Evolutionary conservation across 2,888 invertebrate genomes (phyloP).

Genomic region (Ephialtes manifestator): DNA sequence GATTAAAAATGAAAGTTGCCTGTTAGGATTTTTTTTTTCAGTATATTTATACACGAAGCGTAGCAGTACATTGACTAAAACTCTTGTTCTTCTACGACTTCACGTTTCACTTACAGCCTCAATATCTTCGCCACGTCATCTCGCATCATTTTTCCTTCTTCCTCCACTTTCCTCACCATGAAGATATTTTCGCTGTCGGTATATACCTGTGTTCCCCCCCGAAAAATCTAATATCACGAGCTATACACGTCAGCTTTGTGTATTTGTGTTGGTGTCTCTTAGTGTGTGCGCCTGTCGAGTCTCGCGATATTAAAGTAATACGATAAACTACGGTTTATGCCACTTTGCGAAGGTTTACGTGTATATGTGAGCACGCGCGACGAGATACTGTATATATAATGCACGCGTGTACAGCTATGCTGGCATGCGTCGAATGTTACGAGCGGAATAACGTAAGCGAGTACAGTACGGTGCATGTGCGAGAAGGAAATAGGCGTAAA

Average conservation of each 20-base stretch:
- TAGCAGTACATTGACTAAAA: neutral
- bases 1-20: neutral
- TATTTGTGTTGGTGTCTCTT: conserved; percentile 37
- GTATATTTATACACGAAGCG: neutral
- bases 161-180: conserved; percentile 1
- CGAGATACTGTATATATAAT: neutral
- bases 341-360: conserved; percentile 70
- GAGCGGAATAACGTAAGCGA: conserved; percentile 51
- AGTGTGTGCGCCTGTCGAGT: conserved; percentile 51
- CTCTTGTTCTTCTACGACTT: conserved; percentile 11
- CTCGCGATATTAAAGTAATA: conserved; percentile 76
- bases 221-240: conserved; percentile 67
- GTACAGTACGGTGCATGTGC: conserved; percentile 63
- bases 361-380: conserved; percentile 10
- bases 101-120: conserved; percentile 38
- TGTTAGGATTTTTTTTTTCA: neutral
- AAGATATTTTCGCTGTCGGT: conserved; percentile 37
- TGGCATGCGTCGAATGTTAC: conserved; percentile 39
- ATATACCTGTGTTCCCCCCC: conserved; percentile 49
- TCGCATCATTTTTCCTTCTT: conserved; percentile 25
- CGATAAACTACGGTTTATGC: conserved; percentile 78
- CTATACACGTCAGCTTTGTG: conserved; percentile 33
- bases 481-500: conserved; percentile 71
- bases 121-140: conserved; percentile 48
- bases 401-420: conserved; percentile 28